These are phyloP conservation scores for Opisthocomus hoazin DNA, from an alignment of 2,113 vertebrate species.

Conservation along the genomic window DNA sequence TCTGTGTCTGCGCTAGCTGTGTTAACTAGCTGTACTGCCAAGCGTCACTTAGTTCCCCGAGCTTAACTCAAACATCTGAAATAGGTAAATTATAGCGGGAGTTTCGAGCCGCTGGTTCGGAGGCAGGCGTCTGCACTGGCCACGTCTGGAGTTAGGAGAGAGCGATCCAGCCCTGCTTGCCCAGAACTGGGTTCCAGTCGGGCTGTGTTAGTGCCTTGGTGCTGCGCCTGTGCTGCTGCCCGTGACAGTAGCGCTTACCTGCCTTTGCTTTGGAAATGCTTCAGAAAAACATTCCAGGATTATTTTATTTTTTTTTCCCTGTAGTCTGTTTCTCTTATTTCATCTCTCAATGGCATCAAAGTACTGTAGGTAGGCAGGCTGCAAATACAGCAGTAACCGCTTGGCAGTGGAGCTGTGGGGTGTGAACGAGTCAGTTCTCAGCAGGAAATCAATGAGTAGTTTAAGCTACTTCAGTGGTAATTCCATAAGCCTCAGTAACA, in stretches of 20 bases:
- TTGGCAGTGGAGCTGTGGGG: not conserved
- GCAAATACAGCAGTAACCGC: not conserved
- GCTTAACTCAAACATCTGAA: not conserved
- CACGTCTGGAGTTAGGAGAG: not conserved
- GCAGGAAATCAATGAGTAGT: constrained; percentile 12
- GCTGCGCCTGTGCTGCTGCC: not conserved
- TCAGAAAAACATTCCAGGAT: not conserved
- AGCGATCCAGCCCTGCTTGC: not conserved
- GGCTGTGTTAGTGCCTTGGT: not conserved
- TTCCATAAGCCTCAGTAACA: not conserved
- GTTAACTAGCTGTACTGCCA: not conserved
- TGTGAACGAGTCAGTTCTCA: not conserved
- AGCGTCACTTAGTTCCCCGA: not conserved
- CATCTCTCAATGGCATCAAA: not conserved
- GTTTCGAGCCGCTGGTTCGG: not conserved
- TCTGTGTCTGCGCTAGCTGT: not conserved
- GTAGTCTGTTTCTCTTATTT: not conserved
- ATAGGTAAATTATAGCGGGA: not conserved
- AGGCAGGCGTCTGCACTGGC: not conserved
- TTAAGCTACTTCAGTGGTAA: not conserved
- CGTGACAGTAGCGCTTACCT: accelerated
- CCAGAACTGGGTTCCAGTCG: not conserved
- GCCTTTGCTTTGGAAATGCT: not conserved
- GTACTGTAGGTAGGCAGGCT: not conserved
- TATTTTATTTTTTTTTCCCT: not conserved